Evolutionary conservation across 2,113 vertebrate genomes (phyloP), one percentile per base, ranked within the genome.

Genomic region (Indicator maculatus): DNA sequence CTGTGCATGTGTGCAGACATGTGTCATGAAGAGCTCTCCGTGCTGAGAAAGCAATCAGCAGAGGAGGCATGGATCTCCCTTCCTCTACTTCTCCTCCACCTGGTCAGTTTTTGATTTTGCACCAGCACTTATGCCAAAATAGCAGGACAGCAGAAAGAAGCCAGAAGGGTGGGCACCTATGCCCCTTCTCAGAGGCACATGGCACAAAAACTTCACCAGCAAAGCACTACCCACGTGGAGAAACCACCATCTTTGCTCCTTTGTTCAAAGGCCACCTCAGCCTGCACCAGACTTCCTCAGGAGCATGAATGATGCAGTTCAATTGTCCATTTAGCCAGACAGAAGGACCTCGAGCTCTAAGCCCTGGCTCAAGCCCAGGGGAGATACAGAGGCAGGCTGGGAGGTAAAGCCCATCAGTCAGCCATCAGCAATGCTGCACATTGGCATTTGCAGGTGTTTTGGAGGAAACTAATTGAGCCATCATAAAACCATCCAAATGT

Each of bases 261-360:
- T 55, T 65, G 41, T 41, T 74, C 4, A 6, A 82, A 82, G 44
- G 45, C 33, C 8, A 1, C 56, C 66, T 60, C 58, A 90, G 61
- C 87, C 60, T 67, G 19, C 28, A 44, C 13, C 78, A 78, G 72
- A n/a, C 52, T 65, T 70, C 69, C 44, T 44, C 3, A 1, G 17
- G 27, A 30, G 14, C 4, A 3, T 5, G 44, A 52, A 28, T 4
- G 10, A 33, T 12, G 1, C 0, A 0, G 19, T 36, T 93, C 74
- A 20, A 19, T 75, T 12, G 2, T 17, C 23, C 2, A 2, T 50
- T 47, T 26, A 61, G 41, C 9, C 69, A 66, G 30, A 19, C 31
- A 58, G 33, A 76, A 83, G 72, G 60, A 72, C 10, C 11, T 6
- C 0, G 0, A 58, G 39, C 33, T 85, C 50, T 59, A 66, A 65